phyloP scores from a whole-genome alignment of 1,140 invertebrate genomes.

The Grapholita molesta region DNA sequence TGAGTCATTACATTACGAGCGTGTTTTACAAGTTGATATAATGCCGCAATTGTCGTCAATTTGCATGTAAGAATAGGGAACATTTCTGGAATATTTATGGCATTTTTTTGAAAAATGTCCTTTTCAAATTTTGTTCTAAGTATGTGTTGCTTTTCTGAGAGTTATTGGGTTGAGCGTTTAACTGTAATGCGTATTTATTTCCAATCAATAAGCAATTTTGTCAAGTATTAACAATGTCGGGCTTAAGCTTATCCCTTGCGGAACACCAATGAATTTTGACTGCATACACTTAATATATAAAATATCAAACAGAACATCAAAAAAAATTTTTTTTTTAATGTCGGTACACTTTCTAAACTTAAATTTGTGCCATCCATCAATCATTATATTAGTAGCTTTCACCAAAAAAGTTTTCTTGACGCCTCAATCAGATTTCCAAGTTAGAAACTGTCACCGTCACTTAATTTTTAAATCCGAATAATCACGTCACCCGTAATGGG shows the following conservation, averaged over 20 bases:
- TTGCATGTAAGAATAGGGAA: constrained; percentile 6
- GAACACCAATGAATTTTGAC: background rate
- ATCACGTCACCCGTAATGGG: background rate
- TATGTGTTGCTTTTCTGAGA: background rate
- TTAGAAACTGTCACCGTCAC: background rate
- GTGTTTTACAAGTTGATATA: constrained; percentile 17
- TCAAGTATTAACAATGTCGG: background rate
- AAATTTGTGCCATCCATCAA: background rate
- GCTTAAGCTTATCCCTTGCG: background rate
- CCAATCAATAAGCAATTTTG: background rate
- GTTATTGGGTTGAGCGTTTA: background rate
- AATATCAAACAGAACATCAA: too few relatives aligned
- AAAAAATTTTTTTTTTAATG: too few relatives aligned
- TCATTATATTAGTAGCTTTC: background rate
- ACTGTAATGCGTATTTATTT: background rate
- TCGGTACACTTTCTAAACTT: too few relatives aligned
- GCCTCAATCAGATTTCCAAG: background rate
- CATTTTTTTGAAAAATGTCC: background rate
- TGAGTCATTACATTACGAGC: constrained; percentile 13
- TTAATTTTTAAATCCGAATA: background rate
- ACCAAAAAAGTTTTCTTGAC: background rate
- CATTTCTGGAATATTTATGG: background rate
- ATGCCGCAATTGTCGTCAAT: constrained; percentile 11
- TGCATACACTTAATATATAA: too few relatives aligned
- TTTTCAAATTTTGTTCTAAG: background rate